phyloP scores from a whole-genome alignment of 2,113 vertebrate genomes.

The Panthera leo region DNA sequence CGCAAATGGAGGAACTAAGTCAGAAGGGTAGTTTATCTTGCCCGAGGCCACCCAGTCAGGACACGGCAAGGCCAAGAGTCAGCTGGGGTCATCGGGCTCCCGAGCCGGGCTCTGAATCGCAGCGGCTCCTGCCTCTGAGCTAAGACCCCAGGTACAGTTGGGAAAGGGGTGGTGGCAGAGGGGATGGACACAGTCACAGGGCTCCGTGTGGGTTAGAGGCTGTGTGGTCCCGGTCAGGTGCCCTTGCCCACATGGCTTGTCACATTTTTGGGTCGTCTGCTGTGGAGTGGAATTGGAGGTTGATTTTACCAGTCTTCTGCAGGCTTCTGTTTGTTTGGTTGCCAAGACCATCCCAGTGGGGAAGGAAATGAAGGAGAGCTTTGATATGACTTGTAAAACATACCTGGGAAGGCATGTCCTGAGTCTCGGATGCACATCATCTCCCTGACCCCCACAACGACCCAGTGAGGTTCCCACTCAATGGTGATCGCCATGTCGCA shows the following conservation, averaged over 20 bases:
- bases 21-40: background rate
- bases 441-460: background rate
- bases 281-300: background rate
- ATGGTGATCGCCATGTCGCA: background rate
- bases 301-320: background rate
- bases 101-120: background rate
- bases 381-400: too few relatives aligned
- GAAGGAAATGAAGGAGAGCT: background rate
- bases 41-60: background rate
- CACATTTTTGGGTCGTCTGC: background rate
- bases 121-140: background rate
- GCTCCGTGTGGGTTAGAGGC: background rate
- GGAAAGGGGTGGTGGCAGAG: accelerated
- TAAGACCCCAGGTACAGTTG: background rate
- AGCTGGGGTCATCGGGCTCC: background rate
- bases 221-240: background rate
- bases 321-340: background rate
- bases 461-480: background rate
- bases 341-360: background rate
- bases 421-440: background rate
- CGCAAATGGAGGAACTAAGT: background rate
- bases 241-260: background rate
- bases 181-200: accelerated
- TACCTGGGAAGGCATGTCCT: background rate
- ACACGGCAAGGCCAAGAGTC: background rate